Evolutionary conservation across 2,888 invertebrate species (phyloP), one percentile per base, ranked within the genome.

Genomic region (Charanyca ferruginea): DNA sequence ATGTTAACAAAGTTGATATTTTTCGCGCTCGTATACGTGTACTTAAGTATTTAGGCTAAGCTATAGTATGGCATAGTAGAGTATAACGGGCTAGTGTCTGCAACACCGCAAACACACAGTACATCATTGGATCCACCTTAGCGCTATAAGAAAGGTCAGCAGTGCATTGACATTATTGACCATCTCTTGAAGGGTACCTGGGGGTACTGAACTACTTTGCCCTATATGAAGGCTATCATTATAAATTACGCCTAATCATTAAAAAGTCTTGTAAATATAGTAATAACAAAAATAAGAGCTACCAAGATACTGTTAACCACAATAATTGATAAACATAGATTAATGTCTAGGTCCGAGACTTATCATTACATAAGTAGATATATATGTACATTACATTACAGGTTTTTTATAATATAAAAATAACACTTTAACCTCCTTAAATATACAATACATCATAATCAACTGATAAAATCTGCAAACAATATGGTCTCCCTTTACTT

Each of bases 381-480:
- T 23, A 53, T 3, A n/a, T 8, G 18, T 25, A n/a, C 16, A 16
- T n/a, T n/a, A n/a, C n/a, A n/a, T n/a, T n/a, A n/a, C n/a, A n/a
- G n/a, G n/a, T n/a, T n/a, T n/a, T n/a, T n/a, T n/a, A 41, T 42
- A 7, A 44, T 25, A 53, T 68, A 54, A 45, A 32, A 54, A 45
- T 38, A 51, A 28, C 13, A 11, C 13, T 13, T 23, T 25, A 44
- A 49, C 28, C 28, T 6, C 3, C 13, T 48, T 38, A 44, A 9
- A n/a, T n/a, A n/a, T 20, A 42, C 25, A 35, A 41, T 8, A 45
- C 25, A 45, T 32, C n/a, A n/a, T 16, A 67, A 42, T 52, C 38
- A 52, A 38, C 41, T 65, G 70, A 66, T 66, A 53, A 65, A 13
- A 6, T 28, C 1, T 1, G 11, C 5, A 38, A 57, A 51, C 51